These are phyloP conservation scores for Parotocinclus haroldoi DNA, from an alignment of 2,797 vertebrate genomes.

Conservation along the genomic window DNA sequence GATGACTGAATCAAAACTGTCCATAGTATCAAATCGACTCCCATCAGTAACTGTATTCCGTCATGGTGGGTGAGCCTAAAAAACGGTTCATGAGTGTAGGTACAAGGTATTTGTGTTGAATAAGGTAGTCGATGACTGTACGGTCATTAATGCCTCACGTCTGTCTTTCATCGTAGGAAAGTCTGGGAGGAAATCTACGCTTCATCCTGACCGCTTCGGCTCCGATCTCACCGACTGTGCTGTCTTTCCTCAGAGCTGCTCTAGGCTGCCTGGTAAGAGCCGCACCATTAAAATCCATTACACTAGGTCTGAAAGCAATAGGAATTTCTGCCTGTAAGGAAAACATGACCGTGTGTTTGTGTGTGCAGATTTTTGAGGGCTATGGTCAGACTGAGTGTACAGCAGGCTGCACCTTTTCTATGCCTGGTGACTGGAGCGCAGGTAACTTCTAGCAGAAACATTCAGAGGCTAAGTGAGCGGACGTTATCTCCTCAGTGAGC, in stretches of 20 bases:
- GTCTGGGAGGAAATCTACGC: constrained; percentile 72
- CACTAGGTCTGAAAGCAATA: too few relatives aligned
- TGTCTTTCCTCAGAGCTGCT: constrained; percentile 76
- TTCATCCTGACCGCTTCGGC: constrained; percentile 75
- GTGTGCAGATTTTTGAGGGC: constrained; percentile 68
- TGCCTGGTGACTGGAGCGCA: constrained; percentile 77
- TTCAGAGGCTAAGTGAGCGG: too few relatives aligned
- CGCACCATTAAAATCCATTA: too few relatives aligned
- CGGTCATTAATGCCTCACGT: background rate
- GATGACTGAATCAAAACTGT: too few relatives aligned
- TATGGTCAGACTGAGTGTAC: constrained; percentile 80
- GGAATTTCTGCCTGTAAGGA: too few relatives aligned
- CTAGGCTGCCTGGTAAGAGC: constrained; percentile 68
- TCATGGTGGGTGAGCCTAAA: too few relatives aligned
- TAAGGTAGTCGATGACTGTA: background rate
- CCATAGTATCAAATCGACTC: too few relatives aligned
- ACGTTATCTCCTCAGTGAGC: too few relatives aligned
- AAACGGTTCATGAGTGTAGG: background rate
- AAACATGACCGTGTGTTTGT: too few relatives aligned
- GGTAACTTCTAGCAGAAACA: constrained; percentile 50
- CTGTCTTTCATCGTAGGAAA: constrained; percentile 55
- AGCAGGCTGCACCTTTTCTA: constrained; percentile 76
- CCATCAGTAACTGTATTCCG: too few relatives aligned
- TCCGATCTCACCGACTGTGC: constrained; percentile 73
- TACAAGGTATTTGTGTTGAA: background rate